Base-by-base conservation (phyloP, 30 jellyfish, hydroid and myxozoan species). In the Morbakka virulenta region DNA sequence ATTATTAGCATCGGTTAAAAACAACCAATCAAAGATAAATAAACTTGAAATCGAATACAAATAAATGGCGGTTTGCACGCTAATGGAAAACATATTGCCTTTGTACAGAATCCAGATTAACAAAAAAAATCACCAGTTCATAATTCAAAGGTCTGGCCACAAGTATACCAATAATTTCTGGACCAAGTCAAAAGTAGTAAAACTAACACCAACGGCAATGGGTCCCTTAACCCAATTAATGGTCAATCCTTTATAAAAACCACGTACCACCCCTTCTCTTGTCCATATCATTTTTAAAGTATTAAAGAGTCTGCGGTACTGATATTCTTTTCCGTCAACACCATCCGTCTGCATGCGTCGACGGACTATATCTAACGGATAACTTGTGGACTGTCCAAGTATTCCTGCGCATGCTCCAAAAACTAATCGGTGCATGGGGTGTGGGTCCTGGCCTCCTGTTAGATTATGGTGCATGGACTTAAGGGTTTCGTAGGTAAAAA, bases 281-380 rank as follows among this genome's bases (percentile, higher is more conserved):
- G 95, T 81, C 76, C 81, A 57, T 3, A 83, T 65, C n/a, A 67
- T 62, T 52, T 80, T 78, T 62, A 82, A 35, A 2, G 86, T 70
- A 41, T 76, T 84, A 24, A 75, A 32, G 17, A 75, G 76, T 50
- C 81, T 50, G 25, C 85, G 85, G 36, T 91, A 91, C 64, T 51
- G 52, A 74, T 91, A 91, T 22, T 95, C 96, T 14, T 84, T 85
- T 30, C 96, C 96, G 84, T 85, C 96, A 34, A 81, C 50, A 24
- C 98, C 96, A 63, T 92, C 99, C 14, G 96, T 85, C 63, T 92
- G 99, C 96, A 92, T 92, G 48, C 96, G 83, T 76, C 99, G 78
- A 50, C 99, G 85, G 0, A 92, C 95, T 3, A 92, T 92, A 79
- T 92, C 99, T 52, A 92, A 76, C 52, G 99, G 99, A 71, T 92